Conservation (phyloP, 2,888 invertebrate species). For the Apotomis turbidana region DNA sequence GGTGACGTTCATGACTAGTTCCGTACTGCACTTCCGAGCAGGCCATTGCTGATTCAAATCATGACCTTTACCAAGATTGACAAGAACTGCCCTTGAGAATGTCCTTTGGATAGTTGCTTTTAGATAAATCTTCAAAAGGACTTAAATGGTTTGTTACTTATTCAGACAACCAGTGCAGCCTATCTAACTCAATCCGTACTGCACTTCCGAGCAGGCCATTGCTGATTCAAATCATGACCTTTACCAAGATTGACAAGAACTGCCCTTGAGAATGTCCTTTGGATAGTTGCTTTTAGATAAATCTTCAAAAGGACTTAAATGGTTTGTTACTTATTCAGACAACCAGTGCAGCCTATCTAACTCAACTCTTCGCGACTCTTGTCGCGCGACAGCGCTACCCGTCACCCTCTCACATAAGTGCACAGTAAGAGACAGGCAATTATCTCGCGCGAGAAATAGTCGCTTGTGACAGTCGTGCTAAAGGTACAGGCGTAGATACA, state of each 20-base stretch:
- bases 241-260: neutral
- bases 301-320: neutral
- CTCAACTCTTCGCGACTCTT: too few species aligned
- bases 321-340: neutral
- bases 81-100: neutral
- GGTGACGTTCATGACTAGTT: constrained; percentile 20
- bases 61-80: neutral
- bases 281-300: neutral
- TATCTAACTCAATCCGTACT: neutral
- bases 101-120: neutral
- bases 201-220: constrained; percentile 22
- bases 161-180: too few species aligned
- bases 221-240: constrained; percentile 15
- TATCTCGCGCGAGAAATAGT: too few species aligned
- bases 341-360: too few species aligned
- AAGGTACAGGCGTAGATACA: too few species aligned
- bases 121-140: neutral
- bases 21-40: constrained; percentile 25
- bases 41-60: constrained; percentile 17
- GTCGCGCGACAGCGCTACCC: too few species aligned
- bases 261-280: neutral
- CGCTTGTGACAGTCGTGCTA: too few species aligned
- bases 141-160: neutral
- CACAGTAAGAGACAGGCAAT: too few species aligned
- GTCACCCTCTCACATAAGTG: too few species aligned